phyloP scores from a whole-genome alignment of 92 coral and sea anemone genomes.

The Desmophyllum pertusum region DNA sequence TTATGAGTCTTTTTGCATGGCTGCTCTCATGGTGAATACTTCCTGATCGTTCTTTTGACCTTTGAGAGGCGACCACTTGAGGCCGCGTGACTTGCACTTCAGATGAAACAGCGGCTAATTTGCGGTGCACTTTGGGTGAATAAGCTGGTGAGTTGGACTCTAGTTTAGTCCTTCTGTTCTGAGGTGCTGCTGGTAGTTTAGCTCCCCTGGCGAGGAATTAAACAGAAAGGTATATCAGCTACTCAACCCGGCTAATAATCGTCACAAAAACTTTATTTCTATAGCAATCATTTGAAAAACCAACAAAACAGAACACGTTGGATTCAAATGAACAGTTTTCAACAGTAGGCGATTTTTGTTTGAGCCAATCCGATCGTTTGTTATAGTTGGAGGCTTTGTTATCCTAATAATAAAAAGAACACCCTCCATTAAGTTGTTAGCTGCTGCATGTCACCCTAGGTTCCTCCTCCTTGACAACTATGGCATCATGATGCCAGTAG shows the following conservation, averaged over 20 bases:
- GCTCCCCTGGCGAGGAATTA: constrained; percentile 29
- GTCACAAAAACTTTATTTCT: no score
- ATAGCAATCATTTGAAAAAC: no score
- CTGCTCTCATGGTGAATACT: constrained; percentile 42
- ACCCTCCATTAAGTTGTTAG: neutral
- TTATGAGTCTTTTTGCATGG: constrained; percentile 5
- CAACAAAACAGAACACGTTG: no score
- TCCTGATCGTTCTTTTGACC: constrained; percentile 23
- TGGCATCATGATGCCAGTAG: no score
- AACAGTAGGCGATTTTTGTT: no score
- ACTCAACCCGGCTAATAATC: neutral
- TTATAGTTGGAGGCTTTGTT: neutral
- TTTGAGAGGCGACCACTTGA: constrained; percentile 13
- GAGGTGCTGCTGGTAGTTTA: constrained; percentile 69
- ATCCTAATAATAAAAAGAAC: neutral
- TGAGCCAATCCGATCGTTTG: no score
- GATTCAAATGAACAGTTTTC: no score
- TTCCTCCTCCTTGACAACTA: no score
- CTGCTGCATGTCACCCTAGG: neutral
- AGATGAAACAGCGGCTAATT: constrained; percentile 27
- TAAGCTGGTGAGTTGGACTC: constrained; percentile 28
- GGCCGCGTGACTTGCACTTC: constrained; percentile 35
- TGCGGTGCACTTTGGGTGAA: constrained; percentile 21
- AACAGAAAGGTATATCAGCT: no score
- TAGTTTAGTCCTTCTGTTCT: constrained; percentile 48